Conservation (phyloP, 2,888 invertebrate species). For the Mythimna vitellina region DNA sequence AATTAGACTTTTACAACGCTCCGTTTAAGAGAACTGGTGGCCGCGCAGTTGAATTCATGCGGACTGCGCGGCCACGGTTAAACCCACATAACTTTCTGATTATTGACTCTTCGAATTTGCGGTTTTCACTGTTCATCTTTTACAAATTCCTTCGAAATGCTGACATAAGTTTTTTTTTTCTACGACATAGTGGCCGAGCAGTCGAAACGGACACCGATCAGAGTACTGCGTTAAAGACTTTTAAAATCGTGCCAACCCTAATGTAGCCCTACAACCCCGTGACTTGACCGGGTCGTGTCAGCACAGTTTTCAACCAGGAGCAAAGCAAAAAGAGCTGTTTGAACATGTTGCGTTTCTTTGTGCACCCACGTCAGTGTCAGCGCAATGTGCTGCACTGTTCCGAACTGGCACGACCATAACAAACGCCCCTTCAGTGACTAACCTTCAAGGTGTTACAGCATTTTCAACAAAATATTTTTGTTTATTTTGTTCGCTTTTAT, state of each 20-base stretch:
- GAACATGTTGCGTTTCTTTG: background rate
- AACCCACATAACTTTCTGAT: too few relatives aligned
- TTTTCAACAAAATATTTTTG: background rate
- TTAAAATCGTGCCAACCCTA: background rate
- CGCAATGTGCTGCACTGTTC: background rate
- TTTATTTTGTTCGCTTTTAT: background rate
- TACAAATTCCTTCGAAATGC: too few relatives aligned
- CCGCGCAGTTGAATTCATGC: too few relatives aligned
- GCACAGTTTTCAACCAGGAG: background rate
- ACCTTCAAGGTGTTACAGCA: background rate
- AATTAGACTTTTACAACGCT: too few relatives aligned
- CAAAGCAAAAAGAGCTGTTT: constrained; percentile 3
- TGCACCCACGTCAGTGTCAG: background rate
- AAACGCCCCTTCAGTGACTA: background rate
- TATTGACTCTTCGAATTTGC: too few relatives aligned
- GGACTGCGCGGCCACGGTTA: too few relatives aligned
- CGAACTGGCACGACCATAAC: background rate
- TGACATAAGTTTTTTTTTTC: too few relatives aligned
- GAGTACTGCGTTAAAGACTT: background rate
- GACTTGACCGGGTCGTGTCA: background rate
- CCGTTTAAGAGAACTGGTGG: too few relatives aligned
- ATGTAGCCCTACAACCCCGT: background rate
- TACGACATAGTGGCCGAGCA: too few relatives aligned
- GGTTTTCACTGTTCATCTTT: too few relatives aligned
- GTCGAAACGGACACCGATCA: background rate